Base-by-base conservation (phyloP, 2,797 vertebrate genomes). In the Propithecus deckenii region DNA sequence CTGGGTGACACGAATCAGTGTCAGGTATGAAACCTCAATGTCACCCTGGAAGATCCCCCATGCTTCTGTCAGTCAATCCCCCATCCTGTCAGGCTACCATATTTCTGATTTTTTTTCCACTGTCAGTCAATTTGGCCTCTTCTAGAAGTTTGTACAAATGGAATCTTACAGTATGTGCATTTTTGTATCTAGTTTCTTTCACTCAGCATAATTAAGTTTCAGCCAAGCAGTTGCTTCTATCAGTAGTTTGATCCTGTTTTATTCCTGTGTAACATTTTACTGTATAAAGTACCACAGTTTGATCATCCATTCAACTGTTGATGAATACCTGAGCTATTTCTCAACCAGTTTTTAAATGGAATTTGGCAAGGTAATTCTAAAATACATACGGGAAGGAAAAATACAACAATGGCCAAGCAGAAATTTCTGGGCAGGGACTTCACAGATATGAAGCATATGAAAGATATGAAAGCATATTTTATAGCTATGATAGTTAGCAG, bases 31-130 rank as follows among this genome's bases (percentile, higher is more conserved):
- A 46, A 59, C 20, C 4, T 8, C 5, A 4, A 10, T 3, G 0
- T 35, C 23, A 30, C 46, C 30, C 65, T 4, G 14, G 61, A 23
- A 57, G 30, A 30, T 23, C 14, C 57, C 67, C 32, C 14, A 1
- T 1, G 3, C 0, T 7, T 14, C 89, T 8, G n/a, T 17, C 78
- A 22, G 0, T 11, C 0, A 0, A 75, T 13, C 4, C 32, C 63
- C 10, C 12, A 32, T 13, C 55, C 20, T 7, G 9, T 20, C 28
- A 63, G 50, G 41, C 46, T 59, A n/a, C 18, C 7, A 35, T 10
- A 0, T 25, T 46, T 7, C 61, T 13, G 15, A 46, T 23, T 0
- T 46, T 25, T 25, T 65, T 65, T 4, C 86, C 4, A 38, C 57
- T 13, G 2, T 12, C 4, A 23, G 25, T 46, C 41, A 1, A 2